Conservation (phyloP, 2,888 invertebrate genomes). For the Gnatocerus cornutus region DNA sequence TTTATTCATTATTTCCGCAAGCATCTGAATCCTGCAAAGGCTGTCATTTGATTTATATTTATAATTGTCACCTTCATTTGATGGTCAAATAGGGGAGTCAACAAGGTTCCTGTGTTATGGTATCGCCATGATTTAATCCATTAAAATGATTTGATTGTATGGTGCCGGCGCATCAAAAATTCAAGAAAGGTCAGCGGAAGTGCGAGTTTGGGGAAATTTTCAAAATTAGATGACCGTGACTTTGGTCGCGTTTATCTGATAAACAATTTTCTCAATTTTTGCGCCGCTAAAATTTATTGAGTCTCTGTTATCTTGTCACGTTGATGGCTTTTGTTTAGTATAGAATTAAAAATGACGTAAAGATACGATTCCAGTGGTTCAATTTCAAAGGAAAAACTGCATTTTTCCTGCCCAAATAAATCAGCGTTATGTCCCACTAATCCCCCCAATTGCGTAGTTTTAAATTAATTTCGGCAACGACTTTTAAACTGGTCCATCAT, state of each 20-base stretch:
- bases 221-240: neutral
- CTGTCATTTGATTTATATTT: constrained; percentile 44
- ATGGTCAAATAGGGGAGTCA: constrained; percentile 40
- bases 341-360: no score
- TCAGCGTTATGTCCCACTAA: neutral
- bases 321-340: no score
- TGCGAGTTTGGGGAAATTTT: neutral
- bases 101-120: constrained; percentile 35
- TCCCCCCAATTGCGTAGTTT: neutral
- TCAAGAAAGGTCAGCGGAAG: constrained; percentile 3
- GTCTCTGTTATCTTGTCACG: no score
- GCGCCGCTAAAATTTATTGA: no score
- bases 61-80: constrained; percentile 44
- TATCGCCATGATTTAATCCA: constrained; percentile 26
- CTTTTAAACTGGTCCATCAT: constrained; percentile 9
- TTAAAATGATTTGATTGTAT: constrained; percentile 23
- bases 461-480: constrained; percentile 3
- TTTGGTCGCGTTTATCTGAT: no score
- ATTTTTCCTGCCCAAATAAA: neutral
- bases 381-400: no score
- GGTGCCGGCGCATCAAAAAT: neutral
- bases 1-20: constrained; percentile 56
- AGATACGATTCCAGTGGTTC: no score
- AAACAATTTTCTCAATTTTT: no score
- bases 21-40: constrained; percentile 40